Conservation (phyloP, 1,140 invertebrate species). For the Tetramorium parvispinum region DNA sequence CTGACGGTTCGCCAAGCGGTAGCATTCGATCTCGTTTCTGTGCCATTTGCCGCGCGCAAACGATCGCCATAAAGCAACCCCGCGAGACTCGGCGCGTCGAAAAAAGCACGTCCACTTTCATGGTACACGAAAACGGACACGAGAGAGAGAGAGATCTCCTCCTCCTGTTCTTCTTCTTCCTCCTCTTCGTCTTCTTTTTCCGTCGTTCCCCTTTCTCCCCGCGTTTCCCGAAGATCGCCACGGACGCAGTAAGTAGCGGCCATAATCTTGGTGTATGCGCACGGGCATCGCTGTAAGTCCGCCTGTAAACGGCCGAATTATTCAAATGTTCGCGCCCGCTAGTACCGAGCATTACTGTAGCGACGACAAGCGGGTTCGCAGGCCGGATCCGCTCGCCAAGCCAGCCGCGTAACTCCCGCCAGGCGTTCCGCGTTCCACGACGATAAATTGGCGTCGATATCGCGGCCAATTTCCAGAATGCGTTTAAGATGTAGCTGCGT, state of each 20-base stretch:
- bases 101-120: conserved; percentile 71
- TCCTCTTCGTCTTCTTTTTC: not conserved
- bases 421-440: conserved; percentile 56
- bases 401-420: conserved; percentile 71
- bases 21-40: conserved; percentile 67
- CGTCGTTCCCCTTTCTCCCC: not conserved
- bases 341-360: conserved; percentile 69
- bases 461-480: conserved; percentile 81
- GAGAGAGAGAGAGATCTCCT: conserved; percentile 55
- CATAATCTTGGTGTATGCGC: conserved; percentile 75
- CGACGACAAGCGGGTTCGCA: conserved; percentile 70
- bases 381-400: conserved; percentile 59
- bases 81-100: conserved; percentile 45
- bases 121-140: conserved; percentile 66
- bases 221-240: conserved; percentile 62
- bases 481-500: conserved; percentile 77
- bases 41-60: conserved; percentile 63
- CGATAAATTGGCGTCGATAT: conserved; percentile 83
- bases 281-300: conserved; percentile 73
- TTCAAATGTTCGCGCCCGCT: conserved; percentile 79
- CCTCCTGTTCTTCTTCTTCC: not conserved
- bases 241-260: conserved; percentile 76
- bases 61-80: conserved; percentile 60
- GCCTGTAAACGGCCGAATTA: conserved; percentile 83
- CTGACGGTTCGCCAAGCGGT: conserved; percentile 54